Evolutionary conservation across 2,888 invertebrate species (phyloP).

Genomic region (Sphaeridia pumilis): DNA sequence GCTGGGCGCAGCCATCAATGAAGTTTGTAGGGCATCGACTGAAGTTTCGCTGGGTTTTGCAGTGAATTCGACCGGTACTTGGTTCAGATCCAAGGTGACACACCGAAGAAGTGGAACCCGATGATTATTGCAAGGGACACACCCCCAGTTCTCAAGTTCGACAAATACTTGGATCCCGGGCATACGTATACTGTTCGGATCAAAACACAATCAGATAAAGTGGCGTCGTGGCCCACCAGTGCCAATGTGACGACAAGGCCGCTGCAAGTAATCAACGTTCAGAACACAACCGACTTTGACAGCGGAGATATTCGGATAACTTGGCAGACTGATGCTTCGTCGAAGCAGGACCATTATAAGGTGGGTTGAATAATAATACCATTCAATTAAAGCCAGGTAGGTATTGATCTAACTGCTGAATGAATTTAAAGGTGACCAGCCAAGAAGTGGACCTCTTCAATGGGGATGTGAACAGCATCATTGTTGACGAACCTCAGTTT

Average conservation of each 20-base stretch:
- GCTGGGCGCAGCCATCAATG: no score
- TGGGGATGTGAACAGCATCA: constrained; percentile 60
- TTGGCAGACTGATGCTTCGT: constrained; percentile 64
- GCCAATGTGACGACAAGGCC: constrained; percentile 72
- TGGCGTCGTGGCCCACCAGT: constrained; percentile 81
- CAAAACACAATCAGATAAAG: constrained; percentile 87
- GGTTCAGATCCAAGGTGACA: constrained; percentile 44
- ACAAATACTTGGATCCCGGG: constrained; percentile 73
- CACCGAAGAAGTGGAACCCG: constrained; percentile 36
- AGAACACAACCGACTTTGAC: constrained; percentile 46
- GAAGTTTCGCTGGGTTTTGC: no score
- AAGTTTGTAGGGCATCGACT: no score
- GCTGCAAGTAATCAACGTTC: constrained; percentile 30
- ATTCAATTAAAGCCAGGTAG: no score
- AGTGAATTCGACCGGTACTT: constrained; percentile 91
- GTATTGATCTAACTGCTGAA: neutral
- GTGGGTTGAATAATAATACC: no score
- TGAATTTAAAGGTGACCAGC: constrained; percentile 56
- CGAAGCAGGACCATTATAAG: constrained; percentile 69
- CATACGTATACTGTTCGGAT: constrained; percentile 80
- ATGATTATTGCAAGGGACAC: constrained; percentile 38
- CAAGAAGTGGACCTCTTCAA: constrained; percentile 75
- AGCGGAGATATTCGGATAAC: constrained; percentile 57
- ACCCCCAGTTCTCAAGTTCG: constrained; percentile 50
- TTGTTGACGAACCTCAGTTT: constrained; percentile 51